Percentiles rank a stretch among this genome's conserved stretches.
phyloP scores from a whole-genome alignment of 2,888 invertebrate species.

The Hypena proboscidalis region DNA sequence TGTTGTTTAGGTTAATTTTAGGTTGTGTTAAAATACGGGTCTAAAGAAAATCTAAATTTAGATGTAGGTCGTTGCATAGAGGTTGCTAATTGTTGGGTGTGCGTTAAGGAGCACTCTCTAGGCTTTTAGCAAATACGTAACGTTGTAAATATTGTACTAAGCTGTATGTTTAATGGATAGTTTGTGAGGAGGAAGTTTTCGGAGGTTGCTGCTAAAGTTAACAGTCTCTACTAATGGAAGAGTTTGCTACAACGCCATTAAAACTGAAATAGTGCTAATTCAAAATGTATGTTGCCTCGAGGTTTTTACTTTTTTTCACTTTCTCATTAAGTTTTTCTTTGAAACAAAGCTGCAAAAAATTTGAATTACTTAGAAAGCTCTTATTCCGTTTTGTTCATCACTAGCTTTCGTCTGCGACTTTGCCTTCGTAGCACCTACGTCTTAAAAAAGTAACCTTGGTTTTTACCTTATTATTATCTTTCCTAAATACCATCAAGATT shows the following conservation, averaged over 20 bases:
- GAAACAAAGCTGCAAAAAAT: too few species aligned
- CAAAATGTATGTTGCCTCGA: background rate
- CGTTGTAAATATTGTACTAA: slow-evolving; percentile 41
- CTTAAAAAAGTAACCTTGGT: too few species aligned
- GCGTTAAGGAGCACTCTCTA: slow-evolving; percentile 54
- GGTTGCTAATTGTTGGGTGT: slow-evolving; percentile 58
- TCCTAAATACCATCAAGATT: too few species aligned
- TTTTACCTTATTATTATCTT: too few species aligned
- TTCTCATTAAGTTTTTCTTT: too few species aligned
- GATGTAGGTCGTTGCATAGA: slow-evolving; percentile 60
- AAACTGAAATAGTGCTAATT: slow-evolving; percentile 1
- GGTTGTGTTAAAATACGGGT: slow-evolving; percentile 7
- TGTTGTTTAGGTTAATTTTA: slow-evolving; percentile 7
- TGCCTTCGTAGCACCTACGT: too few species aligned
- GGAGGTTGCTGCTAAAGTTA: slow-evolving; percentile 16
- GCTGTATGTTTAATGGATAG: slow-evolving; percentile 31
- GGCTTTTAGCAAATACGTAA: slow-evolving; percentile 47
- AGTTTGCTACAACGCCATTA: background rate
- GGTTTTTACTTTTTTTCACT: too few species aligned
- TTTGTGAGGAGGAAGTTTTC: slow-evolving; percentile 20
- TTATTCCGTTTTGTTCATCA: too few species aligned
- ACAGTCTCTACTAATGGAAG: background rate
- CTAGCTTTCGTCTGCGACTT: too few species aligned
- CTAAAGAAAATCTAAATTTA: slow-evolving; percentile 54
- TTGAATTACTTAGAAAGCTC: too few species aligned